Evolutionary conservation across 1,140 invertebrate genomes (phyloP).

Genomic region (Agraylea sexmaculata): DNA sequence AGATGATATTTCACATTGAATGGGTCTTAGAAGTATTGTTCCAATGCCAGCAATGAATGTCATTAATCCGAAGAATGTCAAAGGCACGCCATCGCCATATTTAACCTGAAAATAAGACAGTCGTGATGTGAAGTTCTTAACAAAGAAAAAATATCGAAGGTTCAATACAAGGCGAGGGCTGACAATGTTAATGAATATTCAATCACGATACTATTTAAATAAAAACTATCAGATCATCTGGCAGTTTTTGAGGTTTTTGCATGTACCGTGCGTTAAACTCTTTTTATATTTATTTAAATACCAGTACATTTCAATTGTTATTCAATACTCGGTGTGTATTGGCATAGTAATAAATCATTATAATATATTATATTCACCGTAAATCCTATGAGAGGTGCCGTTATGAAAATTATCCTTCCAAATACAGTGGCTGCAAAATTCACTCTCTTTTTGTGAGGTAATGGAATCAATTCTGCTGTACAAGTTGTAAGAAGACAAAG

Average conservation of each 20-base stretch:
- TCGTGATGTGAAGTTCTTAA: constrained; percentile 3
- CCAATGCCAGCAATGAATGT: constrained; percentile 13
- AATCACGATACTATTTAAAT: no score
- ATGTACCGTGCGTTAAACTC: no score
- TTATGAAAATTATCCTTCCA: constrained; percentile 17
- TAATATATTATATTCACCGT: constrained; percentile 11
- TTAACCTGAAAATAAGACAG: constrained; percentile 14
- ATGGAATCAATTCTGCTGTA: constrained; percentile 17
- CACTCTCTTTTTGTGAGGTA: constrained; percentile 18
- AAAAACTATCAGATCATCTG: no score
- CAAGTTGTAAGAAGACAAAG: constrained; percentile 19
- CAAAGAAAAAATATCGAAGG: no score
- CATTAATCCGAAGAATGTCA: constrained; percentile 17
- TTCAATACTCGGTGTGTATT: no score
- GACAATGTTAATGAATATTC: no score
- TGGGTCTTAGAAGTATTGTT: constrained; percentile 9
- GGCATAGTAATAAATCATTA: no score
- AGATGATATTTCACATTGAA: no score
- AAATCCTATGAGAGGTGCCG: constrained; percentile 18
- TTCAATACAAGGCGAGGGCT: no score
- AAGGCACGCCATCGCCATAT: constrained; percentile 16
- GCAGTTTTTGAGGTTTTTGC: no score
- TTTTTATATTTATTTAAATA: no score
- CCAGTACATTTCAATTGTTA: no score
- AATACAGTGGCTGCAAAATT: constrained; percentile 14